Conservation (phyloP, 2,888 invertebrate genomes). For the Lypha dubia region DNA sequence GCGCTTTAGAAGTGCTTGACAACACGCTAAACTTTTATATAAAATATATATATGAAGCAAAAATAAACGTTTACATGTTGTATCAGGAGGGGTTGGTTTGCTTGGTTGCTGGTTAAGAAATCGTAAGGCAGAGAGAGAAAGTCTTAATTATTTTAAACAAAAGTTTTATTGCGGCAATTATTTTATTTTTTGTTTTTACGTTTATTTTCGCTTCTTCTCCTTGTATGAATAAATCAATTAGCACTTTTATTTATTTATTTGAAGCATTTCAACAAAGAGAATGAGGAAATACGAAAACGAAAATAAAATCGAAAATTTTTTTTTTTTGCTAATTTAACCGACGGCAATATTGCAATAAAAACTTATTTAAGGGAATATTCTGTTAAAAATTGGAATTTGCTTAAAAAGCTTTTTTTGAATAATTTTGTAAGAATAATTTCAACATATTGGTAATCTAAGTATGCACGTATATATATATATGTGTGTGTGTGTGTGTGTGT, state of each 20-base stretch:
- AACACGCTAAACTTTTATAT: conserved; percentile 51
- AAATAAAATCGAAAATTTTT: conserved; percentile 34
- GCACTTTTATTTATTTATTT: conserved; percentile 8
- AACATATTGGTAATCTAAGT: not conserved
- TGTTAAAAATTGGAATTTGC: not conserved
- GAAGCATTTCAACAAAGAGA: conserved; percentile 17
- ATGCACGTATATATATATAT: too few species aligned
- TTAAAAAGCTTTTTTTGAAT: not conserved
- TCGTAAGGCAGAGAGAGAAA: conserved; percentile 47
- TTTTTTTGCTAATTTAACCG: conserved; percentile 9
- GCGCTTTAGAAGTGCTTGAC: conserved; percentile 62
- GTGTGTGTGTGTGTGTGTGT: too few species aligned
- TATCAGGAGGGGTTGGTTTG: too few species aligned
- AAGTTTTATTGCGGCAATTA: conserved; percentile 3
- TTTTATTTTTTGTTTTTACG: not conserved
- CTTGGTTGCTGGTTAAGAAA: conserved; percentile 5
- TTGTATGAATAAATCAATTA: conserved; percentile 20
- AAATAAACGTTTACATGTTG: conserved; percentile 45
- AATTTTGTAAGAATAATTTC: not conserved
- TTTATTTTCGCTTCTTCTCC: not conserved
- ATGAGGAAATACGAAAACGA: conserved; percentile 22
- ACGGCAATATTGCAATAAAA: conserved; percentile 1
- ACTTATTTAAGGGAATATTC: not conserved
- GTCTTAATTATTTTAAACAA: conserved; percentile 52
- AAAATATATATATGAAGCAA: not conserved